Conservation (phyloP, 1,140 invertebrate genomes). For the Calosoma granatense region DNA sequence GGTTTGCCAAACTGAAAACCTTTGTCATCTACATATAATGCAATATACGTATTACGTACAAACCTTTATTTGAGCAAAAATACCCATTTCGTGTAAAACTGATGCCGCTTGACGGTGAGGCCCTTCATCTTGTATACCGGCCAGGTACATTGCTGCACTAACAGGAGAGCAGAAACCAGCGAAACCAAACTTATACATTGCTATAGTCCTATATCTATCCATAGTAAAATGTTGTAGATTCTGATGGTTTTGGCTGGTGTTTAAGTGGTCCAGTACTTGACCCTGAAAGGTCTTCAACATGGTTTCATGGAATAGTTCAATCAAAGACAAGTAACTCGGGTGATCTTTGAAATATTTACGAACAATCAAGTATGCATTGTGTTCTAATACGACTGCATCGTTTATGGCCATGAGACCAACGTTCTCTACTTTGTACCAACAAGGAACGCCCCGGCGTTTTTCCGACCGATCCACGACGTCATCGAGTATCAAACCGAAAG, state of each 20-base stretch:
- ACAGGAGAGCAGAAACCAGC: conserved; percentile 93
- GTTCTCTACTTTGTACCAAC: conserved; percentile 77
- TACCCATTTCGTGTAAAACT: conserved; percentile 88
- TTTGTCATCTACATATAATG: no score
- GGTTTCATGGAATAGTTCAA: conserved; percentile 83
- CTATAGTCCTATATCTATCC: conserved; percentile 80
- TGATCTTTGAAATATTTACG: conserved; percentile 66
- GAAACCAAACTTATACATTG: conserved; percentile 91
- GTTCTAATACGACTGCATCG: conserved; percentile 77
- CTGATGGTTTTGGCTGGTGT: conserved; percentile 50
- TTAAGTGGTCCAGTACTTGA: conserved; percentile 62
- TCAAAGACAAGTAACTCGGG: conserved; percentile 65
- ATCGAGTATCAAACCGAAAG: conserved; percentile 77
- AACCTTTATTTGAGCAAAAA: conserved; percentile 91
- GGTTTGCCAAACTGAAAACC: no score
- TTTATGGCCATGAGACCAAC: conserved; percentile 80
- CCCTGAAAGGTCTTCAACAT: conserved; percentile 69
- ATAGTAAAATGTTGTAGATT: conserved; percentile 70
- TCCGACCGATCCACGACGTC: conserved; percentile 85
- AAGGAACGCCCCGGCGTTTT: conserved; percentile 70
- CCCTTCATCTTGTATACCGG: conserved; percentile 68
- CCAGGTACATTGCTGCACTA: conserved; percentile 76
- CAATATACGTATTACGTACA: no score
- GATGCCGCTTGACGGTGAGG: conserved; percentile 75
- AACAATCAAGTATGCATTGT: conserved; percentile 65